Evolutionary conservation across 2,888 invertebrate genomes (phyloP).

Genomic region (Colletes collaris): DNA sequence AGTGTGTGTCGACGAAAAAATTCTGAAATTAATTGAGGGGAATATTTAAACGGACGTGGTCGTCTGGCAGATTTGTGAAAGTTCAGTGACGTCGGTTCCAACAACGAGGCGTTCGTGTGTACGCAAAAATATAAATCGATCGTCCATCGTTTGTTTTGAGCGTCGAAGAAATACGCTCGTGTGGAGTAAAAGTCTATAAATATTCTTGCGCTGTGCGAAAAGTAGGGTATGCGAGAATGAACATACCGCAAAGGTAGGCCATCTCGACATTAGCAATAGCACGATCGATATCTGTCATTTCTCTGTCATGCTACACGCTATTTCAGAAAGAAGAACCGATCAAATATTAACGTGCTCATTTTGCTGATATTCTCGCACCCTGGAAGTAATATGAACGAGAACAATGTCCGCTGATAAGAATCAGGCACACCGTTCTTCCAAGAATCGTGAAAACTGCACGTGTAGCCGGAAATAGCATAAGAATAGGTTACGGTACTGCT

Average conservation of each 20-base stretch:
- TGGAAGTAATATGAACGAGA: not conserved
- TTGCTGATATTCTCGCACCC: not conserved
- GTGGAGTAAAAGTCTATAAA: constrained; percentile 52
- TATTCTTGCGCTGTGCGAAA: constrained; percentile 51
- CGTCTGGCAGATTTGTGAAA: constrained; percentile 14
- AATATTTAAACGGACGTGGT: not conserved
- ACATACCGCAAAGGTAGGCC: constrained; percentile 46
- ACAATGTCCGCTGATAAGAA: not conserved
- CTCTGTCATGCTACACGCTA: constrained; percentile 13
- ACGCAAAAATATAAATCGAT: constrained; percentile 38
- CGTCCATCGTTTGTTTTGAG: constrained; percentile 32
- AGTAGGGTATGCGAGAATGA: constrained; percentile 60
- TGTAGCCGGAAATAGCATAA: no score
- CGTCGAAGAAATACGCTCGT: constrained; percentile 27
- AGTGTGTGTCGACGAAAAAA: not conserved
- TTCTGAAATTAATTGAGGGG: not conserved
- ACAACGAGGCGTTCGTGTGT: not conserved
- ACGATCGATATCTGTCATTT: constrained; percentile 56
- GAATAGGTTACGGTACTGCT: no score
- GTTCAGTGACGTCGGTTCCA: constrained; percentile 15
- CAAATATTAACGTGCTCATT: constrained; percentile 23
- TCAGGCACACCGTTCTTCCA: not conserved
- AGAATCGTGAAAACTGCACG: not conserved
- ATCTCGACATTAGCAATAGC: constrained; percentile 29
- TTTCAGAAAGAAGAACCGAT: constrained; percentile 30